Evolutionary conservation across 2,888 invertebrate species (phyloP).

Genomic region (Caenorhabditis afra): DNA sequence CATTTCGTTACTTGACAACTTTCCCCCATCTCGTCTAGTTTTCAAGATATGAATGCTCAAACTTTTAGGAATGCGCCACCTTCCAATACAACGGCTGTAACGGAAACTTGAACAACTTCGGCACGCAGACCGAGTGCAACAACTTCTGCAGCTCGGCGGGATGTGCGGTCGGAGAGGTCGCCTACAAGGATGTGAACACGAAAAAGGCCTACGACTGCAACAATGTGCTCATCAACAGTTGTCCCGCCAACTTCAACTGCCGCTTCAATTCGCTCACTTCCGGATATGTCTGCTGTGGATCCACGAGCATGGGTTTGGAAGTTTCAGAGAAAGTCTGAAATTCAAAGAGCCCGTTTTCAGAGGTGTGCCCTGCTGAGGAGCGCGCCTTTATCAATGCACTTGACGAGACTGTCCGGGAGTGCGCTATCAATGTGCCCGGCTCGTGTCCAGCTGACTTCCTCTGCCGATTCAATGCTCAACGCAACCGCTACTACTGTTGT

Average conservation of each 20-base stretch:
- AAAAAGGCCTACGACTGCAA: constrained; percentile 70
- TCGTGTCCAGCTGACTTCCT: constrained; percentile 77
- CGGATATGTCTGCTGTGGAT: constrained; percentile 77
- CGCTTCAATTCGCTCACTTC: constrained; percentile 71
- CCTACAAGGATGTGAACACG: constrained; percentile 76
- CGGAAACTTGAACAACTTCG: constrained; percentile 75
- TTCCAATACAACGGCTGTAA: constrained; percentile 77
- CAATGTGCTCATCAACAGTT: constrained; percentile 70
- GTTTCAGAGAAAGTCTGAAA: no score
- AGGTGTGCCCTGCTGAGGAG: constrained; percentile 71
- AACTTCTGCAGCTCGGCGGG: constrained; percentile 78
- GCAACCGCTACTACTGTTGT: constrained; percentile 78
- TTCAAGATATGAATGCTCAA: not conserved
- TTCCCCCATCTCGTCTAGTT: no score
- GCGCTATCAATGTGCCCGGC: constrained; percentile 76
- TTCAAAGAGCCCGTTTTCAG: constrained; percentile 41
- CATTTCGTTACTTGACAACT: no score
- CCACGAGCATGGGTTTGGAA: constrained; percentile 66
- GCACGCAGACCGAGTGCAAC: constrained; percentile 71
- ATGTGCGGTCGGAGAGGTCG: constrained; percentile 76
- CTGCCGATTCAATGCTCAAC: constrained; percentile 73
- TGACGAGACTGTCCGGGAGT: constrained; percentile 76
- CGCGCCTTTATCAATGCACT: constrained; percentile 69
- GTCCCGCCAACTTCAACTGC: constrained; percentile 77
- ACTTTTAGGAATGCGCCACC: constrained; percentile 58